These are phyloP conservation scores for Entomobrya proxima DNA, from an alignment of 2,888 invertebrate species.

Conservation along the genomic window DNA sequence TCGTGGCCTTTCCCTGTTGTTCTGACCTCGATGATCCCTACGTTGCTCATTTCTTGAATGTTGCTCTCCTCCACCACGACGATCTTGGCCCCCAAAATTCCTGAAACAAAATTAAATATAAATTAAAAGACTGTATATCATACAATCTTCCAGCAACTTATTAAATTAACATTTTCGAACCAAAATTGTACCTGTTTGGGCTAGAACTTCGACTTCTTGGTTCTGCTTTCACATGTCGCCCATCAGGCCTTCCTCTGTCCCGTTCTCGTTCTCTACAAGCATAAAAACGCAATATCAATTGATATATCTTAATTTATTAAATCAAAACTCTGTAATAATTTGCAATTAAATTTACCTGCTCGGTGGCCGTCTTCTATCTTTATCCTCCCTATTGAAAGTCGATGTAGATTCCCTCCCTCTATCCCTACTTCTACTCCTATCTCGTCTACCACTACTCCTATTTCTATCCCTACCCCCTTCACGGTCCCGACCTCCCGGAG, in stretches of 20 bases:
- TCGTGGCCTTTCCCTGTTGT: constrained; percentile 25
- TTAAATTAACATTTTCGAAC: not conserved
- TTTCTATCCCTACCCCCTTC: constrained; percentile 3
- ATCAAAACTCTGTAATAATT: not conserved
- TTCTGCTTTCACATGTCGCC: constrained; percentile 51
- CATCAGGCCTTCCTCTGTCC: constrained; percentile 5
- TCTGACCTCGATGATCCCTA: not conserved
- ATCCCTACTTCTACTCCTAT: constrained; percentile 41
- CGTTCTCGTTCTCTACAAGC: constrained; percentile 47
- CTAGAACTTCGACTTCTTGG: constrained; percentile 55
- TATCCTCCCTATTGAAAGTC: not conserved
- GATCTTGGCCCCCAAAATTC: not conserved
- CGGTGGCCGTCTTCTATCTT: constrained; percentile 21
- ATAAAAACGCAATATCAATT: constrained; percentile 1
- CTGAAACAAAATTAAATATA: not conserved
- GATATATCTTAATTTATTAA: not conserved
- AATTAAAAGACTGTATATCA: not conserved
- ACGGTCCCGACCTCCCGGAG: constrained; percentile 8
- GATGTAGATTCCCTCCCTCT: not conserved
- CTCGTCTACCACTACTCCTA: constrained; percentile 23
- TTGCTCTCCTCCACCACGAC: not conserved
- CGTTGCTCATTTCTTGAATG: not conserved
- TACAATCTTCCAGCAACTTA: not conserved
- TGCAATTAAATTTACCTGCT: constrained; percentile 36
- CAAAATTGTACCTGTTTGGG: constrained; percentile 43